Evolutionary conservation across 1,140 invertebrate genomes (phyloP), one percentile per base, ranked within the genome.

Genomic region (Mizuhopecten yessoensis): DNA sequence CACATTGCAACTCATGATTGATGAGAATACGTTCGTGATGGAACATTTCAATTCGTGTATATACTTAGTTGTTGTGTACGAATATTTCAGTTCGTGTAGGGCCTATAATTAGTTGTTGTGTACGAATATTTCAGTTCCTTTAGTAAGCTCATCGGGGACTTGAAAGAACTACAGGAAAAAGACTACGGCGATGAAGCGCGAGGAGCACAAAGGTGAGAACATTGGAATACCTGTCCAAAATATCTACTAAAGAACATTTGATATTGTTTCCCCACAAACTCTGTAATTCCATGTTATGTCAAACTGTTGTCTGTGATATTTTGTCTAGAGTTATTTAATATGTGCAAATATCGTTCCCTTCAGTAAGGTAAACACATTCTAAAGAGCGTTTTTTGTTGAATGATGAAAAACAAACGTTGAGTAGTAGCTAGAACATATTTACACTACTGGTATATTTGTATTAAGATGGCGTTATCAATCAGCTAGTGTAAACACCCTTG

Each of bases 81-180:
- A n/a, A n/a, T n/a, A n/a, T n/a, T n/a, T n/a, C n/a, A n/a, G n/a
- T n/a, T n/a, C n/a, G n/a, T n/a, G n/a, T n/a, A n/a, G n/a, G n/a
- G n/a, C n/a, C n/a, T n/a, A n/a, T n/a, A n/a, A n/a, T n/a, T n/a
- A n/a, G n/a, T n/a, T n/a, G n/a, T n/a, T n/a, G n/a, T n/a, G n/a
- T n/a, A n/a, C n/a, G n/a, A n/a, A n/a, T n/a, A n/a, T 95, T 96
- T 87, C 94, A 97, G 97, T 33, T 99, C 98, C n/a, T 99, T 99
- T 97, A 99, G 98, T 96, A 98, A 99, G 96, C 97, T 99, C 23
- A 97, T 97, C 88, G 97, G 97, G 10, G 96, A 97, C 93, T 90
- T 97, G 33, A 97, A 97, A 88, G 97, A 96, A 90, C 90, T 97
- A 7, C 94, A 95, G 91, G 95, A 96, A 75, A 96, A 96, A 88